phyloP scores from a whole-genome alignment of 2,797 vertebrate genomes.

The Falco novaeseelandiae region DNA sequence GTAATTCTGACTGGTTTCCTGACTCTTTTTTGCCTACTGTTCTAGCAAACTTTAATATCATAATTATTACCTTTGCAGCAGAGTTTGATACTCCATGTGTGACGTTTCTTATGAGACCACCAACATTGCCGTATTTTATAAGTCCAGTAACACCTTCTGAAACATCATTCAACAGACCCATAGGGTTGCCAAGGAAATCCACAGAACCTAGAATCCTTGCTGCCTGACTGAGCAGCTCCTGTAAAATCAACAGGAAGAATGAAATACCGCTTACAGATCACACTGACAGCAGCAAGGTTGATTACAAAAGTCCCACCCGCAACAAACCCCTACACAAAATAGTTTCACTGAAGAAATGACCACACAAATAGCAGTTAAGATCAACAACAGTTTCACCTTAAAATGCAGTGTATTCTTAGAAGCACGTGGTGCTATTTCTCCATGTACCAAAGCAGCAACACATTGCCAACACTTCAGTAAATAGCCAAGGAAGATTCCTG shows the following conservation, averaged over 20 bases:
- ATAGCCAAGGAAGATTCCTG: background rate
- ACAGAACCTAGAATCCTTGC: conserved; percentile 96
- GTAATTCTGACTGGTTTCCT: background rate
- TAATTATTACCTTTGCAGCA: conserved; percentile 90
- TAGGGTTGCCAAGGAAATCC: conserved; percentile 97
- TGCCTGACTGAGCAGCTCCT: conserved; percentile 96
- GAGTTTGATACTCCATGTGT: conserved; percentile 98
- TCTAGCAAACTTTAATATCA: background rate
- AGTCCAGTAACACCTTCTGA: conserved; percentile 93
- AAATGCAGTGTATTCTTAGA: background rate
- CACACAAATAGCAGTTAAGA: background rate
- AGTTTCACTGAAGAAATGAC: background rate
- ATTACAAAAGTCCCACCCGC: background rate
- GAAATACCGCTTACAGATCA: background rate
- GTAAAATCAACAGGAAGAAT: background rate
- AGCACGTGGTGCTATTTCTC: background rate
- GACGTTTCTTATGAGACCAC: conserved; percentile 94
- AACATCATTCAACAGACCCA: conserved; percentile 94
- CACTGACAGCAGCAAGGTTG: background rate
- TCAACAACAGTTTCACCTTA: background rate
- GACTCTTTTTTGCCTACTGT: background rate
- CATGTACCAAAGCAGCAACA: background rate
- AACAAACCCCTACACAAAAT: background rate
- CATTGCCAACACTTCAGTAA: background rate
- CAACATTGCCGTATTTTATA: conserved; percentile 95